A percentile compares a stretch with the other conserved stretches of the same genome.
Conservation (phyloP, 2,888 invertebrate species). For the Aphidius colemani region DNA sequence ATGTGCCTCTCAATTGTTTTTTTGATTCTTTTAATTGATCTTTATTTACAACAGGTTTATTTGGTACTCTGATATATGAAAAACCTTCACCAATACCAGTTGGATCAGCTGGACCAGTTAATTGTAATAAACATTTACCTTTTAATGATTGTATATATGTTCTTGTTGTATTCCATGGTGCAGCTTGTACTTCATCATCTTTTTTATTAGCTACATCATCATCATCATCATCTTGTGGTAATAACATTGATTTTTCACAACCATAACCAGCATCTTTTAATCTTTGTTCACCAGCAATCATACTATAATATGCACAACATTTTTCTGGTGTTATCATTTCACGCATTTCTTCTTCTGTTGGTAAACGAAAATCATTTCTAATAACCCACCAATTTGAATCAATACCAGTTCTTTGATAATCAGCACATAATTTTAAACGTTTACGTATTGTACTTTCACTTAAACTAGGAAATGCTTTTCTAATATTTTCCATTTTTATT, state of each 20-base stretch:
- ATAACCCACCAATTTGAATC: slow-evolving; percentile 93
- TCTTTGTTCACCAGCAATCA: slow-evolving; percentile 96
- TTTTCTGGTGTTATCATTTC: slow-evolving; percentile 99
- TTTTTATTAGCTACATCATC: slow-evolving; percentile 89
- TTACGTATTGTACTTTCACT: slow-evolving; percentile 98
- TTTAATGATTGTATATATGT: slow-evolving; percentile 98
- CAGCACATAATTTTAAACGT: slow-evolving; percentile 93
- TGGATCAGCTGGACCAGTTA: slow-evolving; percentile 94
- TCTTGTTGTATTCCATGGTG: slow-evolving; percentile 98
- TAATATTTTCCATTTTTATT: slow-evolving; percentile 99
- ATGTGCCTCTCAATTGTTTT: slow-evolving; percentile 96
- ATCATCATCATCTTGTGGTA: slow-evolving; percentile 94
- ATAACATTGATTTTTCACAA: slow-evolving; percentile 93
- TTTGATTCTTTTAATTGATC: slow-evolving; percentile 90
- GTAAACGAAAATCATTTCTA: slow-evolving; percentile 91
- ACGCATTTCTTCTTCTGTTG: slow-evolving; percentile 96
- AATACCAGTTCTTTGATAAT: slow-evolving; percentile 92
- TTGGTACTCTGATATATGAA: slow-evolving; percentile 96
- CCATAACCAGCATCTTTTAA: slow-evolving; percentile 92
- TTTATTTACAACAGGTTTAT: slow-evolving; percentile 83
- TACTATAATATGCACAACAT: slow-evolving; percentile 97
- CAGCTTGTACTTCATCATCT: slow-evolving; percentile 97
- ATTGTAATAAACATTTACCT: slow-evolving; percentile 93
- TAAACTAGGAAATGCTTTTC: slow-evolving; percentile 95
- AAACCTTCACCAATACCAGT: slow-evolving; percentile 97